phyloP scores from a whole-genome alignment of 2,797 vertebrate species.

The Selene dorsalis region DNA sequence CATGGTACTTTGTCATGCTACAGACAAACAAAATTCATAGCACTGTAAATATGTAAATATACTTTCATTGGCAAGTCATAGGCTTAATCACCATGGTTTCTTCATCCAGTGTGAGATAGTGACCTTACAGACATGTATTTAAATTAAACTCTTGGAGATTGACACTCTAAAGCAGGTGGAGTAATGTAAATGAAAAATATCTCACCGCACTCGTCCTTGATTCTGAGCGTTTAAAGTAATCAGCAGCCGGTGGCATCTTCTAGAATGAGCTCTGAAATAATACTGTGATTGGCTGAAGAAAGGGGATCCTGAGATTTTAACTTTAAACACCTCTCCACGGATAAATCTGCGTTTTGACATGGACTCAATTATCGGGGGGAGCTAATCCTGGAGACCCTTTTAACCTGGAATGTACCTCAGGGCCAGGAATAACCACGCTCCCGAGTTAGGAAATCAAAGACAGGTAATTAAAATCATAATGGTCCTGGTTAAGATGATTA shows the following conservation, averaged over 20 bases:
- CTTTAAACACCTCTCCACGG: constrained; percentile 64
- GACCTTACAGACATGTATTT: no score
- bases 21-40: no score
- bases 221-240: constrained; percentile 14
- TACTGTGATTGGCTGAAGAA: constrained; percentile 52
- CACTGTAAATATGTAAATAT: no score
- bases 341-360: constrained; percentile 71
- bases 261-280: constrained; percentile 46
- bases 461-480: constrained; percentile 84
- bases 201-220: neutral
- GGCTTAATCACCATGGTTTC: no score
- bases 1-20: no score
- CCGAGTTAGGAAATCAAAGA: constrained; percentile 80
- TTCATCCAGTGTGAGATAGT: no score
- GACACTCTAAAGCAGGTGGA: constrained; percentile 1
- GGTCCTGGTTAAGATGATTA: constrained; percentile 83
- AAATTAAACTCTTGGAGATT: no score
- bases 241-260: constrained; percentile 30
- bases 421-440: constrained; percentile 74
- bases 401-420: constrained; percentile 69
- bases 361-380: constrained; percentile 72
- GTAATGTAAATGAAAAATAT: neutral
- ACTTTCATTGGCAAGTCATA: no score
- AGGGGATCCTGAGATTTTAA: constrained; percentile 63
- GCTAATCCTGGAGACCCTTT: constrained; percentile 76